Percentiles rank a stretch among this genome's conserved stretches.
Evolutionary conservation across 2,888 invertebrate genomes (phyloP).

Genomic region (Chymomyza fuscimana): DNA sequence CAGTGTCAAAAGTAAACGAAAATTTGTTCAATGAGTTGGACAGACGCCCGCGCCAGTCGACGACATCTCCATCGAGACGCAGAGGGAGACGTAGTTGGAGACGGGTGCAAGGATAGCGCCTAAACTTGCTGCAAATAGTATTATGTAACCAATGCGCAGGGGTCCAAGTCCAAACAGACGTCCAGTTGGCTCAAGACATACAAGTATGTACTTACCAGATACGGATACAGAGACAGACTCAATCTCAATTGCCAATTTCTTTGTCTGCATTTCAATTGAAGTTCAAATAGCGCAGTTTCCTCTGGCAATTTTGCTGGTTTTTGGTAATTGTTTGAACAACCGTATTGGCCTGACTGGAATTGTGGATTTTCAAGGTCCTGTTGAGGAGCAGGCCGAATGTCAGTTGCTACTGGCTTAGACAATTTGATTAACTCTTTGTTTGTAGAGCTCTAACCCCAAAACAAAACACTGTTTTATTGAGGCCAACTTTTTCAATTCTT

Average conservation of each 20-base stretch:
- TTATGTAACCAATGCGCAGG: slow-evolving; percentile 33
- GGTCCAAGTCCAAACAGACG: neutral
- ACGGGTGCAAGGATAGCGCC: slow-evolving; percentile 32
- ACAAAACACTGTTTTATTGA: no score
- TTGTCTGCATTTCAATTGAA: neutral
- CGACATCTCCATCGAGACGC: neutral
- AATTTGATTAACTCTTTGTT: neutral
- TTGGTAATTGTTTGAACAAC: neutral
- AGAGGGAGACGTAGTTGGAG: neutral
- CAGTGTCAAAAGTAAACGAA: slow-evolving; percentile 58
- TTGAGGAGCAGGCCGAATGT: neutral
- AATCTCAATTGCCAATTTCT: neutral
- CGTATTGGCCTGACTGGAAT: neutral
- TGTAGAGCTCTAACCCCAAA: neutral
- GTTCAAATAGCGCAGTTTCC: neutral
- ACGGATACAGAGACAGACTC: neutral
- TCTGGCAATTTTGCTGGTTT: neutral
- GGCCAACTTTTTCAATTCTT: no score
- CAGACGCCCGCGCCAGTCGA: slow-evolving; percentile 6
- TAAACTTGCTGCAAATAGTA: slow-evolving; percentile 28
- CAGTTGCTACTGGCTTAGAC: neutral
- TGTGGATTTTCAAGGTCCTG: neutral
- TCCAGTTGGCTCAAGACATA: neutral
- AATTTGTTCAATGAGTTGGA: slow-evolving; percentile 16
- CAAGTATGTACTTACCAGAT: neutral